These are phyloP conservation scores for Symphodus melops DNA, from an alignment of 2,113 vertebrate genomes.

Conservation along the genomic window DNA sequence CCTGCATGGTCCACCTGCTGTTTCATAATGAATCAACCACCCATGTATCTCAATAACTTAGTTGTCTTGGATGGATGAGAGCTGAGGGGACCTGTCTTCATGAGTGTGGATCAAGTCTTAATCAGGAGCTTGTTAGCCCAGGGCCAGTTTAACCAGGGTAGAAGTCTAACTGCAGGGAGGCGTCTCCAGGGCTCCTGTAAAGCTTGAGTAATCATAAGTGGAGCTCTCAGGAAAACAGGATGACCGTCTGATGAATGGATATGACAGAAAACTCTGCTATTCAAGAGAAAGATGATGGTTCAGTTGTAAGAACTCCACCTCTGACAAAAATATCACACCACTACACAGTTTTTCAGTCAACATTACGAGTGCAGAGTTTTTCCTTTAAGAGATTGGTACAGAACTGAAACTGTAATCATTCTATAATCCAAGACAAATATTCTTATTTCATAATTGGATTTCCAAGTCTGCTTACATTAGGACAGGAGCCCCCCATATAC, in stretches of 20 bases:
- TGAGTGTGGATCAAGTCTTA: conserved; percentile 67
- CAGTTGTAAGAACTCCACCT: neutral
- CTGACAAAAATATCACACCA: neutral
- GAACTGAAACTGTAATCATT: neutral
- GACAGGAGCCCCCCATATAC: no score
- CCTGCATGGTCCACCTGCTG: conserved; percentile 33
- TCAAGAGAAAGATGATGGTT: neutral
- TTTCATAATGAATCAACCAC: conserved; percentile 64
- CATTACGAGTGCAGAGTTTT: neutral
- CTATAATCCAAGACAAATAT: neutral
- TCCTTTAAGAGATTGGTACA: neutral
- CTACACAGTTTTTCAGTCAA: neutral
- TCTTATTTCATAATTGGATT: neutral
- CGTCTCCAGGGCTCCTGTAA: neutral
- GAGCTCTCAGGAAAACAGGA: conserved; percentile 3
- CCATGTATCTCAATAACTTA: conserved; percentile 78
- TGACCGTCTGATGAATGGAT: neutral
- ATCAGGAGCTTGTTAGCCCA: conserved; percentile 72
- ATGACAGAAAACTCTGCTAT: conserved; percentile 1
- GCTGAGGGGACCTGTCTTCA: conserved; percentile 66
- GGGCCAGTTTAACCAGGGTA: conserved; percentile 29
- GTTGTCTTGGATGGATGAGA: conserved; percentile 38
- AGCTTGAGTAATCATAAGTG: conserved; percentile 21
- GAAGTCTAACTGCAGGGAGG: conserved; percentile 38
- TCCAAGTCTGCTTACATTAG: no score